Evolutionary conservation across 2,113 vertebrate genomes (phyloP), one percentile per base, ranked within the genome.

Genomic region (Cyprinodon tularosa): DNA sequence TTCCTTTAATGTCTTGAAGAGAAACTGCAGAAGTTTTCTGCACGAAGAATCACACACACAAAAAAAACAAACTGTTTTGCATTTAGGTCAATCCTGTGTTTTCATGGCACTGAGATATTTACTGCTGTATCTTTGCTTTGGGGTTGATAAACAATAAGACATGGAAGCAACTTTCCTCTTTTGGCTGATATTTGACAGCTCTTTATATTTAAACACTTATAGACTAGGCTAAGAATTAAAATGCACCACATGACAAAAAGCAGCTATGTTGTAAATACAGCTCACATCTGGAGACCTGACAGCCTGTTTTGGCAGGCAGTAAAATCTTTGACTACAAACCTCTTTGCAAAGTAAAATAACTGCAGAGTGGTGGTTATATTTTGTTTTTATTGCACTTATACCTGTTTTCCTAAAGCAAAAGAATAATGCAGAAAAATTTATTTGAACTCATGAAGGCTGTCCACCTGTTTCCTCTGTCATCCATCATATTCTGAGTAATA

Each of bases 151-250:
- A 47, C 79, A 68, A 22, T 48, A 69, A 82, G 69, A 50, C 63
- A 67, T 74, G 74, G 72, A 76, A 65, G 57, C 22, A 75, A 73
- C 83, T 40, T 62, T 17, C 10, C 11, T 69, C 17, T 76, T 74
- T n/a, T 53, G 69, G 75, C 40, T 42, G 73, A 78, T 47, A 66
- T 45, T 67, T 84, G 73, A 63, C 86, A 73, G 69, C 69, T 39
- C 74, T 77, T 83, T 71, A 74, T 82, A 81, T 73, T 72, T 36
- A 12, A 80, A 73, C 50, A 80, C 67, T 44, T 78, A 44, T 38
- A 3, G 72, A 64, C 64, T 82, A 65, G 84, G 69, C 76, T 64
- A 53, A 59, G 53, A 68, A 73, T 86, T 69, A 69, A 89, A 60
- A 82, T 78, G 72, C 59, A 82, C 36, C 59, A 72, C 11, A 70